Evolutionary conservation across 2,113 vertebrate genomes (phyloP).

Genomic region (Lichenostomus cassidix): DNA sequence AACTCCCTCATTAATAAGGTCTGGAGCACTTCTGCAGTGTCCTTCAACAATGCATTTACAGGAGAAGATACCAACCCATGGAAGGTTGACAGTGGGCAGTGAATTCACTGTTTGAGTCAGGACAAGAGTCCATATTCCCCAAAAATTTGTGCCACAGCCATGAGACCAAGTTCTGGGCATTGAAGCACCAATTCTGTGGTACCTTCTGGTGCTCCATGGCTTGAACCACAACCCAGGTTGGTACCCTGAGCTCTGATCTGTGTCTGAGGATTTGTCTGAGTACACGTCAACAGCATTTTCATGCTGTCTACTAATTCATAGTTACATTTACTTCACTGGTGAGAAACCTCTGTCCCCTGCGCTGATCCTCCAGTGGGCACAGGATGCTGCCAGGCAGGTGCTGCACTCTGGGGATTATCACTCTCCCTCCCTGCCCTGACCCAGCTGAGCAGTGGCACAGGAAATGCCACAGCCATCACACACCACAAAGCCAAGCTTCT

Average conservation of each 20-base stretch:
- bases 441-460: fast-evolving
- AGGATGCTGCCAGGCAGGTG: background rate
- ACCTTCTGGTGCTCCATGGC: background rate
- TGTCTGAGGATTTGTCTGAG: background rate
- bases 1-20: background rate
- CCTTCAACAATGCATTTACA: background rate
- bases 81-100: fast-evolving
- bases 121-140: background rate
- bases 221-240: background rate
- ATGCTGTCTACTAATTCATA: background rate
- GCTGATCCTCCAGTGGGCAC: background rate
- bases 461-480: background rate
- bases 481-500: background rate
- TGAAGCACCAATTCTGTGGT: background rate
- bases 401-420: background rate
- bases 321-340: background rate
- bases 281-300: background rate
- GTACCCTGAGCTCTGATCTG: fast-evolving
- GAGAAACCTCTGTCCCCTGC: background rate
- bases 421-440: background rate
- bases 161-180: background rate
- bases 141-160: background rate
- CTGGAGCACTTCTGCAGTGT: background rate
- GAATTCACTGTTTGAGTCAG: background rate
- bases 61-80: background rate